phyloP scores from a whole-genome alignment of 2,113 vertebrate genomes.

The Lynx canadensis region DNA sequence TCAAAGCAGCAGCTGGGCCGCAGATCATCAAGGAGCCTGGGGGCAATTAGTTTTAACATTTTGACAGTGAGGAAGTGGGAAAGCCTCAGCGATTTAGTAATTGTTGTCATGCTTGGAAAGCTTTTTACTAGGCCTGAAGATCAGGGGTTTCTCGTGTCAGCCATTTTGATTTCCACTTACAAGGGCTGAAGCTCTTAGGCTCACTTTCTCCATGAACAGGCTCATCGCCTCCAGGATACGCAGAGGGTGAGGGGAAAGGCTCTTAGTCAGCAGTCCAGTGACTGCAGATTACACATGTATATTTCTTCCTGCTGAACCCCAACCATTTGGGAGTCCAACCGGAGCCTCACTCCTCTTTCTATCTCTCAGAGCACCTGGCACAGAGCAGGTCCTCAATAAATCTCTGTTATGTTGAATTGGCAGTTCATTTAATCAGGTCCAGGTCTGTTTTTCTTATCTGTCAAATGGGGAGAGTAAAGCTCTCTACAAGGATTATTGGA shows the following conservation, averaged over 20 bases:
- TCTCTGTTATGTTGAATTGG: background rate
- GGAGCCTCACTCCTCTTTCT: background rate
- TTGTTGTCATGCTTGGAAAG: constrained; percentile 21
- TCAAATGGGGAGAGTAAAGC: constrained; percentile 29
- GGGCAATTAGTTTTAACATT: constrained; percentile 73
- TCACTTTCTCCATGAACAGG: background rate
- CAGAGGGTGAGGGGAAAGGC: background rate
- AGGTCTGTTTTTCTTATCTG: constrained; percentile 49
- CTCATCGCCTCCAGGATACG: background rate
- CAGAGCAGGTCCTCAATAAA: background rate
- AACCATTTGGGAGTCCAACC: background rate
- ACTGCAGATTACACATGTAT: fast-evolving
- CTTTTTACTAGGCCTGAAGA: constrained; percentile 46
- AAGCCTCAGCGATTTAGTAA: constrained; percentile 11
- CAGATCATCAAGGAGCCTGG: constrained; percentile 75
- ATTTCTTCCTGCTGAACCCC: background rate
- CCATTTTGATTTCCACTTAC: background rate
- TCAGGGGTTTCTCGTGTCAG: background rate
- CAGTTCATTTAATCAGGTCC: constrained; percentile 51
- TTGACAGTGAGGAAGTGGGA: constrained; percentile 65
- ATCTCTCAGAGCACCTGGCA: constrained; percentile 47
- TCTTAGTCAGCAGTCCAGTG: background rate
- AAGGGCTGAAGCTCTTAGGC: background rate
- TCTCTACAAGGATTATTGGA: background rate
- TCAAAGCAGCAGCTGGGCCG: constrained; percentile 65